Evolutionary conservation across 2,888 invertebrate species (phyloP), one percentile per base, ranked within the genome.

Genomic region (Reticulitermes lucifugus): DNA sequence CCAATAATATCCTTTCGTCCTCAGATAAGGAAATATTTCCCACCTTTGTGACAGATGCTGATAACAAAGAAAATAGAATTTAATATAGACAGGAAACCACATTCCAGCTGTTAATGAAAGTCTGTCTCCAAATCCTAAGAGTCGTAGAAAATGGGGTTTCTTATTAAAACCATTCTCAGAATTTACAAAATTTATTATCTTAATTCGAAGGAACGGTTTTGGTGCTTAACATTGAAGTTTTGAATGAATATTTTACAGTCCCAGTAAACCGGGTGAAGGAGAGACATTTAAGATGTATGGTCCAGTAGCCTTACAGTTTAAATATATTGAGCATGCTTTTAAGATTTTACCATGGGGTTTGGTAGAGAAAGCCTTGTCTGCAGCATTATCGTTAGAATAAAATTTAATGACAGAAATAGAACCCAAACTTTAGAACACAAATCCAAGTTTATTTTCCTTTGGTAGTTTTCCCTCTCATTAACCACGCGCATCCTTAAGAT

Each of bases 161-260:
- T 25, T 71, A 73, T 73, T 73, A 41, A 73, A 35, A 73, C 41
- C 73, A 6, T 41, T 73, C 73, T 35, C 73, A 73, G 41, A 73
- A 0, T 41, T 73, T 41, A 41, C 73, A 73, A 29, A 9, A 12
- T 73, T 73, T 41, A 35, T 18, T 21, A 3, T 41, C 5, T 25
- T 0, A 25, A n/a, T 14, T 14, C 25, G 14, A 10, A 65, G 0
- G 14, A 29, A 70, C 12, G 3, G 9, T 73, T 73, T 73, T 73
- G 41, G 41, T 41, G 73, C 0, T 7, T 73, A 73, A 73, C 2
- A 22, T 41, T 29, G 73, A 73, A 73, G 73, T 22, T 73, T 41
- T 41, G 35, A 29, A 41, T 5, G 41, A 41, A 29, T 41, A 29
- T 73, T 73, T 41, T 41, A 73, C 73, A 73, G 21, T 73, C 41